These are phyloP conservation scores for Heliothis subflexa DNA, from an alignment of 1,140 invertebrate species.

Conservation along the genomic window DNA sequence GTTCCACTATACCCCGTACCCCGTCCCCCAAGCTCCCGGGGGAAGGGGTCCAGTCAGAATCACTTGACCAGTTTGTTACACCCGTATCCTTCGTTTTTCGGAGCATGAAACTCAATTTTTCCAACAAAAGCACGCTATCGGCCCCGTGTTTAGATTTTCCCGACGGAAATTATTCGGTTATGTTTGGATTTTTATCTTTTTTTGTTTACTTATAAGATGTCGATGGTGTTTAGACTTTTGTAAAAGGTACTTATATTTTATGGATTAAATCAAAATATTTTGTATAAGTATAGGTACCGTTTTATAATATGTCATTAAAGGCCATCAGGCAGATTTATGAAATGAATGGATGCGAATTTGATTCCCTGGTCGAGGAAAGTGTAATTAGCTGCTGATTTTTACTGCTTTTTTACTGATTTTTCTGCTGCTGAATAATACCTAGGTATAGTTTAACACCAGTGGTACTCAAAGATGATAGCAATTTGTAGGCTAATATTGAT, in stretches of 20 bases:
- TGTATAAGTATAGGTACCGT: too few relatives aligned
- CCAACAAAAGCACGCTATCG: slow-evolving; percentile 5
- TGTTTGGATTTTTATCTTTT: neutral
- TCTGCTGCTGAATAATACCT: too few relatives aligned
- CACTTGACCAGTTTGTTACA: slow-evolving; percentile 14
- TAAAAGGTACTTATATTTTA: too few relatives aligned
- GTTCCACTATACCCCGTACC: neutral
- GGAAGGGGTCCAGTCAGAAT: slow-evolving; percentile 13
- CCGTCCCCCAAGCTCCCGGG: neutral
- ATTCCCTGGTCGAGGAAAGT: neutral
- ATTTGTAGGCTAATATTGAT: too few relatives aligned
- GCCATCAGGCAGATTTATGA: too few relatives aligned
- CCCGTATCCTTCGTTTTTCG: neutral
- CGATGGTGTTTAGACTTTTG: too few relatives aligned
- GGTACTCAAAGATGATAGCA: too few relatives aligned
- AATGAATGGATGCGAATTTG: neutral
- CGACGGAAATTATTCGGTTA: neutral
- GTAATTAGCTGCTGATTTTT: neutral
- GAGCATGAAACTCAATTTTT: slow-evolving; percentile 21
- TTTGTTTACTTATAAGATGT: neutral
- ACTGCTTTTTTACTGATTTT: too few relatives aligned
- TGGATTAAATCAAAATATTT: too few relatives aligned
- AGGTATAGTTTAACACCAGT: too few relatives aligned
- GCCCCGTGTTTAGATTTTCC: neutral
- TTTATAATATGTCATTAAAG: too few relatives aligned